Conservation (phyloP, 1,140 invertebrate genomes). For the Lordiphosa collinella region DNA sequence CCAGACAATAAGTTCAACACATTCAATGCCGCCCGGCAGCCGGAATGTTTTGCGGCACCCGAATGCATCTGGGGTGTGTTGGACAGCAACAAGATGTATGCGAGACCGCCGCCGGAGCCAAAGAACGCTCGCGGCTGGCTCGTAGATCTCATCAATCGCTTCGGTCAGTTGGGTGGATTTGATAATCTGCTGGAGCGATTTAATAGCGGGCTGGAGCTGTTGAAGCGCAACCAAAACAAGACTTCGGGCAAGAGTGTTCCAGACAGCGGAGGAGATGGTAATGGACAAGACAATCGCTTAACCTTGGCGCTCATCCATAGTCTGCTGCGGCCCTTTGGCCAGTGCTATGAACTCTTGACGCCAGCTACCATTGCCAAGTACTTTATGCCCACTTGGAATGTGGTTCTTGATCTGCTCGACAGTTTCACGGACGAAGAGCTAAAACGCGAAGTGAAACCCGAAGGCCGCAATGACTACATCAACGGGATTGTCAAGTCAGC, state of each 20-base stretch:
- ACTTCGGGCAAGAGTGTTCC: conserved; percentile 43
- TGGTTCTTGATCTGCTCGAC: conserved; percentile 94
- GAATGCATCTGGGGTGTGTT: conserved; percentile 79
- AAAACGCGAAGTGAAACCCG: conserved; percentile 97
- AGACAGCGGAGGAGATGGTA: conserved; percentile 47
- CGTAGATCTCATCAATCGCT: conserved; percentile 96
- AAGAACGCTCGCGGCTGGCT: conserved; percentile 93
- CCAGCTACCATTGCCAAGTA: conserved; percentile 94
- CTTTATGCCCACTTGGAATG: conserved; percentile 96
- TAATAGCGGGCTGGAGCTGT: conserved; percentile 81
- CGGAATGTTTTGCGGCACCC: conserved; percentile 86
- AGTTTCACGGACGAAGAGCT: conserved; percentile 98
- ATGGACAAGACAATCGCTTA: conserved; percentile 80
- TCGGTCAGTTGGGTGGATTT: conserved; percentile 94
- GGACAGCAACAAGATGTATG: conserved; percentile 84
- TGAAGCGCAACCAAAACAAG: conserved; percentile 78
- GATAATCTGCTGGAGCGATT: conserved; percentile 93
- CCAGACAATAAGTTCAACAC: conserved; percentile 97
- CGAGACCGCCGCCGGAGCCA: conserved; percentile 87
- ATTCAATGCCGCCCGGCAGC: conserved; percentile 91
- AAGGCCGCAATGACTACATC: conserved; percentile 95
- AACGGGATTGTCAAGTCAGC: conserved; percentile 93
- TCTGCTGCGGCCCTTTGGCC: conserved; percentile 93
- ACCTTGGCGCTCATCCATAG: conserved; percentile 90
- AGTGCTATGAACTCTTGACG: conserved; percentile 95